Evolutionary conservation across 2,888 invertebrate species (phyloP).

Genomic region (Synergus laeviventris): DNA sequence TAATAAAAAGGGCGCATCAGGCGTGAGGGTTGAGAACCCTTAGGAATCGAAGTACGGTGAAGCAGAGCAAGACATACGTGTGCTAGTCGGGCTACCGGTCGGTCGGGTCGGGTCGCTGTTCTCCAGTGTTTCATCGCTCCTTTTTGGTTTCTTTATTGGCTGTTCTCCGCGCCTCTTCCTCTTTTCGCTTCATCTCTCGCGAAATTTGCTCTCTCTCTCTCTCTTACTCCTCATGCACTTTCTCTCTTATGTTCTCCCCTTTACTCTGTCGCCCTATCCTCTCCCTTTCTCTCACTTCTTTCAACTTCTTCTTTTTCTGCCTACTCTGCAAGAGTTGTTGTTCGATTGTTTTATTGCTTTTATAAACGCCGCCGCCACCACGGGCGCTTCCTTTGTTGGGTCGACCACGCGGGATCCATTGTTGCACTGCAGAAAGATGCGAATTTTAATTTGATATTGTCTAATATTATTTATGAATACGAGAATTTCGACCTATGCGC

Average conservation of each 20-base stretch:
- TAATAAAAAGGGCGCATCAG: conserved; percentile 44
- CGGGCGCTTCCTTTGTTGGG: conserved; percentile 68
- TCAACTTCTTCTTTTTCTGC: conserved; percentile 46
- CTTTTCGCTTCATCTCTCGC: conserved; percentile 55
- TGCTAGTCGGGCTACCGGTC: conserved; percentile 72
- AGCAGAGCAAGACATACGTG: conserved; percentile 71
- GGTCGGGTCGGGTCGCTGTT: conserved; percentile 74
- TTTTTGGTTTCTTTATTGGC: conserved; percentile 61
- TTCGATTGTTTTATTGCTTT: conserved; percentile 72
- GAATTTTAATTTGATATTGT: conserved; percentile 71
- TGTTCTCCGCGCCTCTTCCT: conserved; percentile 57
- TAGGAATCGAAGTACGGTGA: conserved; percentile 67
- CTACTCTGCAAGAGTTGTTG: conserved; percentile 61
- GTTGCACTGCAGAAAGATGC: conserved; percentile 65
- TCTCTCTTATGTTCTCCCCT: conserved; percentile 58
- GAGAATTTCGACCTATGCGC: conserved; percentile 39
- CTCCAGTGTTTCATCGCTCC: conserved; percentile 66
- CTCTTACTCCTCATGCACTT: conserved; percentile 50
- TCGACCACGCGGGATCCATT: conserved; percentile 59
- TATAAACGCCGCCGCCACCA: conserved; percentile 65
- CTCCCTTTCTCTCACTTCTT: conserved; percentile 53
- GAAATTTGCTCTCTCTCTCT: conserved; percentile 45
- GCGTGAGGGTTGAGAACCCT: conserved; percentile 70
- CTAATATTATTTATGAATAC: conserved; percentile 69
- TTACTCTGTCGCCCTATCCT: conserved; percentile 53